phyloP scores from a whole-genome alignment of 2,113 vertebrate genomes.

The Psittacus erithacus region DNA sequence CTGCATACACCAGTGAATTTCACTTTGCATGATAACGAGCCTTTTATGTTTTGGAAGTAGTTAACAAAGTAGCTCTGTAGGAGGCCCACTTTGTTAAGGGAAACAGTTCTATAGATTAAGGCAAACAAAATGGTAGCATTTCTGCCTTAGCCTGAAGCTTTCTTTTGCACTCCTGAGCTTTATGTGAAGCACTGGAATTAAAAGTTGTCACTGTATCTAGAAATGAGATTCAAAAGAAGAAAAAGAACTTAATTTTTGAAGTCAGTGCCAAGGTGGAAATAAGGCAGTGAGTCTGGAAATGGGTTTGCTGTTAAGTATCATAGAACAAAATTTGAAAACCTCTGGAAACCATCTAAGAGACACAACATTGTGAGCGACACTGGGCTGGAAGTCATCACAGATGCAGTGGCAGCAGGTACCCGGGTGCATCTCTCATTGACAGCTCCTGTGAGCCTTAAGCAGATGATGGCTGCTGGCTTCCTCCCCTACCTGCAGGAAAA shows the following conservation, averaged over 20 bases:
- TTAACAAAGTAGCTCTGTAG: neutral
- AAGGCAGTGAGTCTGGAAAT: neutral
- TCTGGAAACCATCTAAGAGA: neutral
- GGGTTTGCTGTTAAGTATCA: neutral
- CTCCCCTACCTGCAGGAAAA: neutral
- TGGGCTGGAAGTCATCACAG: neutral
- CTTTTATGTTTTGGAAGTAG: neutral
- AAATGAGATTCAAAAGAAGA: neutral
- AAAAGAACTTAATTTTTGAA: neutral
- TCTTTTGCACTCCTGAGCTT: neutral
- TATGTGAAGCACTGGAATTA: neutral
- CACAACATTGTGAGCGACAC: neutral
- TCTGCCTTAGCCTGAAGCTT: neutral
- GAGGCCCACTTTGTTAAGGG: neutral
- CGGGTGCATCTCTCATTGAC: neutral
- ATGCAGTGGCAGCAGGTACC: neutral
- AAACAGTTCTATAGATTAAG: neutral
- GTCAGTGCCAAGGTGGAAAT: neutral
- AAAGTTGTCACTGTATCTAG: neutral
- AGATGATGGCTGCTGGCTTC: neutral
- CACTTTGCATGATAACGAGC: neutral
- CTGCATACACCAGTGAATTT: neutral
- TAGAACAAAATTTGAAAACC: neutral
- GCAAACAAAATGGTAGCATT: conserved; percentile 6
- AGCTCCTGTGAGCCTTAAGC: neutral